phyloP scores from a whole-genome alignment of 2,888 invertebrate genomes.

The Mythimna loreyi region DNA sequence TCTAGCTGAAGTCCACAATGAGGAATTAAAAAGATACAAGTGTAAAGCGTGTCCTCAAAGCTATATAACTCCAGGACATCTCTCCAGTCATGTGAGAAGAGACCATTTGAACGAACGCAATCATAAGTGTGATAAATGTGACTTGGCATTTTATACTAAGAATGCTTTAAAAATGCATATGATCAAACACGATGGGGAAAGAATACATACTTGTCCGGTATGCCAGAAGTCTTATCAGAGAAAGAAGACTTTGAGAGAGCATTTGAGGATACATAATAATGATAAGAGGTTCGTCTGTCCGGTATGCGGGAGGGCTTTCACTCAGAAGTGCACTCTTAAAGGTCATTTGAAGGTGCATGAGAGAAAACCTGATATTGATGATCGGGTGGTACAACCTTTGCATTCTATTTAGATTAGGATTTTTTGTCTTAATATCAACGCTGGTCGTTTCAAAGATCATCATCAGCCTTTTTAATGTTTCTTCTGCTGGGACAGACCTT shows the following conservation, averaged over 20 bases:
- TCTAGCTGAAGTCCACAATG: slow-evolving; percentile 85
- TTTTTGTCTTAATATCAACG: neutral
- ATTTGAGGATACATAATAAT: slow-evolving; percentile 86
- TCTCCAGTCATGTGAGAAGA: slow-evolving; percentile 84
- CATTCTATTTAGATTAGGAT: slow-evolving; percentile 68
- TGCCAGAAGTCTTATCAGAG: slow-evolving; percentile 89
- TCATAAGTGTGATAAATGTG: slow-evolving; percentile 89
- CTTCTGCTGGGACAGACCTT: too few species aligned
- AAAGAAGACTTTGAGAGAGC: slow-evolving; percentile 84
- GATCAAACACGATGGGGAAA: slow-evolving; percentile 89
- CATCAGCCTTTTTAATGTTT: too few species aligned
- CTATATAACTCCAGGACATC: slow-evolving; percentile 86
- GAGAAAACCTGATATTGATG: slow-evolving; percentile 78
- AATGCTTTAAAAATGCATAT: slow-evolving; percentile 90
- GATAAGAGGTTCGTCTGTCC: slow-evolving; percentile 82
- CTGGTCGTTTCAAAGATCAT: too few species aligned
- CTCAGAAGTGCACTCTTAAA: slow-evolving; percentile 87
- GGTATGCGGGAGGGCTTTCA: slow-evolving; percentile 84
- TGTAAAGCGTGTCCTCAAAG: slow-evolving; percentile 87
- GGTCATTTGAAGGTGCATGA: slow-evolving; percentile 87
- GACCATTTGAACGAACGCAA: slow-evolving; percentile 87
- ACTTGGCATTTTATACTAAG: slow-evolving; percentile 88
- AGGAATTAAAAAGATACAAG: slow-evolving; percentile 85
- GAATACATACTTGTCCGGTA: slow-evolving; percentile 88
- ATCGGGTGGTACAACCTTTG: slow-evolving; percentile 70